Conservation (phyloP, 2,797 vertebrate genomes). For the Esox masquinongy region DNA sequence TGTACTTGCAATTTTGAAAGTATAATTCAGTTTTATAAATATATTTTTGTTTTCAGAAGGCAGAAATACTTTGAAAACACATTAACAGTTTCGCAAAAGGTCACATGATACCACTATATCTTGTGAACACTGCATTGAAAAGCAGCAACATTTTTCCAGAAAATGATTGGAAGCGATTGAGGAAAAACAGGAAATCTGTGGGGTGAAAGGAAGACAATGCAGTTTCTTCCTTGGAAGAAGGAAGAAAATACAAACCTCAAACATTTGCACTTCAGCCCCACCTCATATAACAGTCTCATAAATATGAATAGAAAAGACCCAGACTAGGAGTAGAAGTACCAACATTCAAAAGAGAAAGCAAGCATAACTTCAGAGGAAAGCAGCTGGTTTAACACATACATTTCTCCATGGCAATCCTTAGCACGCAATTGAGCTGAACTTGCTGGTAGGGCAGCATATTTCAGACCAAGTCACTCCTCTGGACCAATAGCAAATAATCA, state of each 20-base stretch:
- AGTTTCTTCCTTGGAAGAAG: too few species aligned
- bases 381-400: conserved; percentile 10
- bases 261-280: not conserved
- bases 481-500: conserved; percentile 36
- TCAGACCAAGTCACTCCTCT: conserved; percentile 10
- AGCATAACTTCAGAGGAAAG: conserved; percentile 15
- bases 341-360: conserved; percentile 40
- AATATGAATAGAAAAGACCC: not conserved
- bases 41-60: too few species aligned
- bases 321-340: not conserved
- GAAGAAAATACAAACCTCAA: not conserved
- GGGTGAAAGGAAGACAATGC: too few species aligned
- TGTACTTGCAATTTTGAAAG: too few species aligned
- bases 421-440: conserved; percentile 28
- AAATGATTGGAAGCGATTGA: not conserved
- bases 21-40: too few species aligned
- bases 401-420: conserved; percentile 16
- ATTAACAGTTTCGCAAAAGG: too few species aligned
- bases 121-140: too few species aligned
- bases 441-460: conserved; percentile 22
- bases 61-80: too few species aligned
- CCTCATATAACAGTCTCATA: not conserved
- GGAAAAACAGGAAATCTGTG: not conserved
- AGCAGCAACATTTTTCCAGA: too few species aligned
- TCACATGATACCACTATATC: too few species aligned